A percentile compares a stretch with the other conserved stretches of the same genome.
These are phyloP conservation scores for Drosophila borealis DNA, from an alignment of 2,888 invertebrate species.

Conservation along the genomic window DNA sequence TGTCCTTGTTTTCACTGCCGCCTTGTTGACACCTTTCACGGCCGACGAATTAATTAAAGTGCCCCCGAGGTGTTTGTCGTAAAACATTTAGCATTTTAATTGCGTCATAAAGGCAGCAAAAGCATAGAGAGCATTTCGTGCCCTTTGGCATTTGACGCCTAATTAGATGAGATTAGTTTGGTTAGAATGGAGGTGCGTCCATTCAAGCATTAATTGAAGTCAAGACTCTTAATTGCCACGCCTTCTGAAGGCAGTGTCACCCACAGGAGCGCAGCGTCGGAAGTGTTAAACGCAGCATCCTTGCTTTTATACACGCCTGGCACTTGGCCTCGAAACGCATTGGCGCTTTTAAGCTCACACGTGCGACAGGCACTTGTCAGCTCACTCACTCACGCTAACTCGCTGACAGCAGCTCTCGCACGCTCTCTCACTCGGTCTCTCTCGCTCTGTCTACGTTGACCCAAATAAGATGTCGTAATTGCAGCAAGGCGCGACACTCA, in stretches of 20 bases:
- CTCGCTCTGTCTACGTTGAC: slow-evolving; percentile 54
- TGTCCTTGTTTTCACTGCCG: slow-evolving; percentile 56
- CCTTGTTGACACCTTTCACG: slow-evolving; percentile 75
- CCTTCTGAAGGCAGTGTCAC: slow-evolving; percentile 2
- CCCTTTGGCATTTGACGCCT: slow-evolving; percentile 61
- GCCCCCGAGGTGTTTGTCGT: slow-evolving; percentile 58
- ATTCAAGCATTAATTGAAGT: slow-evolving; percentile 29
- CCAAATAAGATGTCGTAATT: slow-evolving; percentile 80
- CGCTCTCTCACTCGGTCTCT: slow-evolving; percentile 23
- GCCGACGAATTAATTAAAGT: slow-evolving; percentile 75
- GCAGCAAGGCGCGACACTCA: slow-evolving; percentile 73
- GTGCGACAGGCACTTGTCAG: slow-evolving; percentile 65
- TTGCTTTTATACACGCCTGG: slow-evolving; percentile 52
- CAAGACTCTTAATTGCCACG: slow-evolving; percentile 27
- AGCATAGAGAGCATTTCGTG: slow-evolving; percentile 5
- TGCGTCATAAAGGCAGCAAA: slow-evolving; percentile 62
- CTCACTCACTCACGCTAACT: slow-evolving; percentile 29
- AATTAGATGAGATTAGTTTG: slow-evolving; percentile 68
- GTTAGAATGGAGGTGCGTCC: background rate
- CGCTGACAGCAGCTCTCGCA: slow-evolving; percentile 20
- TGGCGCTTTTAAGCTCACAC: slow-evolving; percentile 77
- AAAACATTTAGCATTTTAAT: slow-evolving; percentile 78
- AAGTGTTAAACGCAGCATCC: slow-evolving; percentile 58
- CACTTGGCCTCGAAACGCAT: slow-evolving; percentile 77
- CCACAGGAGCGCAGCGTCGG: slow-evolving; percentile 35